Evolutionary conservation across 2,888 invertebrate genomes (phyloP), one percentile per base, ranked within the genome.

Genomic region (Drosophila engyochracea): DNA sequence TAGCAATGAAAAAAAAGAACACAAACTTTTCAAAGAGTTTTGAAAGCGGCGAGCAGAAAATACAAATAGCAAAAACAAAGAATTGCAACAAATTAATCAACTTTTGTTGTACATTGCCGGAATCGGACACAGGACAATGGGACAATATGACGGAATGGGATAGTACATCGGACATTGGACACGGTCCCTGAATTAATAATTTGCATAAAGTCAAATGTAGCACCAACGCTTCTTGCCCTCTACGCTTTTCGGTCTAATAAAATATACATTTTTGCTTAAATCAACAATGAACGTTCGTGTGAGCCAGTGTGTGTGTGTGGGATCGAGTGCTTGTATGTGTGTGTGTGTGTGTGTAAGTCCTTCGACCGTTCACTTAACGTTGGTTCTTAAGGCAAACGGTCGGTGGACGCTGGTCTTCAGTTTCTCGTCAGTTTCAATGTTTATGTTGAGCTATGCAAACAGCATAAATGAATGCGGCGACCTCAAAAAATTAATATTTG

Each of bases 51-150:
- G 66, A 53, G 41, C 68, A 62, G 63, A 64, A 70, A 59, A 76
- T 57, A 70, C 75, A 70, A 82, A 86, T 62, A 70, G 22, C 60
- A 78, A 68, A 74, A 58, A 64, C 59, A 73, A 81, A 67, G 74
- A 67, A 65, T 64, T 83, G 79, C 74, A 80, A 64, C 74, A 82
- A 85, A 83, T 90, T 89, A 91, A 90, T 91, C 86, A 88, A 88
- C 68, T 81, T 68, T 76, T 70, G 66, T 53, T 71, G 33, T 68
- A 25, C 58, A 39, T 41, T 25, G 57, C 49, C 52, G 52, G 54
- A 72, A 67, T 63, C 63, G 52, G 22, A 63, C 31, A 28, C 37
- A 30, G 33, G 25, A 25, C 61, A 62, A 28, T n/a, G 53, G 37
- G 31, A n/a, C 64, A 59, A 25, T 37, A 16, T 33, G 16, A 33